phyloP scores from a whole-genome alignment of 1,140 invertebrate species.

The Cherax quadricarinatus region DNA sequence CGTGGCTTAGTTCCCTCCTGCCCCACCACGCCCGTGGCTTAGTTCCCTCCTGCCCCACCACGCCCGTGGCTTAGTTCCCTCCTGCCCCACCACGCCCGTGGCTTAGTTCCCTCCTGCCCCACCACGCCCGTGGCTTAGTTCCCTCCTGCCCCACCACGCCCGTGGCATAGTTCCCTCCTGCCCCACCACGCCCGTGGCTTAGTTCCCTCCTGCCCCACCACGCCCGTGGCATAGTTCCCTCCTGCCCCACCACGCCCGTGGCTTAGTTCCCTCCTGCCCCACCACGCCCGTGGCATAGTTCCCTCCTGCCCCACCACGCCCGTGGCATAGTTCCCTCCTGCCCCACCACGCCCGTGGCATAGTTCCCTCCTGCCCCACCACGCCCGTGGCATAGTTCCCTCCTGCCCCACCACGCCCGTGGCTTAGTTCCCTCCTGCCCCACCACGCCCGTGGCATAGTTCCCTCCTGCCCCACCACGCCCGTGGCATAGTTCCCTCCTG shows the following conservation, averaged over 20 bases:
- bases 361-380: constrained; percentile 21
- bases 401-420: too few relatives aligned
- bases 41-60: constrained; percentile 21
- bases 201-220: neutral
- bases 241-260: constrained; percentile 3
- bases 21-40: constrained; percentile 15
- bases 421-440: neutral
- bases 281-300: too few relatives aligned
- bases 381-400: too few relatives aligned
- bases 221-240: constrained; percentile 8
- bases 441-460: constrained; percentile 5
- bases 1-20: constrained; percentile 15
- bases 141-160: constrained; percentile 16
- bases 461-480: neutral
- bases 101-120: neutral
- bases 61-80: too few relatives aligned
- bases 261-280: constrained; percentile 35
- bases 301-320: too few relatives aligned
- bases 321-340: too few relatives aligned
- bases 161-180: too few relatives aligned
- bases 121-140: constrained; percentile 12
- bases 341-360: constrained; percentile 12
- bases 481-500: constrained; percentile 33
- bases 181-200: too few relatives aligned
- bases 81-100: too few relatives aligned